These are phyloP conservation scores for Thunnus maccoyii DNA, from an alignment of 2,113 vertebrate genomes.

Conservation along the genomic window DNA sequence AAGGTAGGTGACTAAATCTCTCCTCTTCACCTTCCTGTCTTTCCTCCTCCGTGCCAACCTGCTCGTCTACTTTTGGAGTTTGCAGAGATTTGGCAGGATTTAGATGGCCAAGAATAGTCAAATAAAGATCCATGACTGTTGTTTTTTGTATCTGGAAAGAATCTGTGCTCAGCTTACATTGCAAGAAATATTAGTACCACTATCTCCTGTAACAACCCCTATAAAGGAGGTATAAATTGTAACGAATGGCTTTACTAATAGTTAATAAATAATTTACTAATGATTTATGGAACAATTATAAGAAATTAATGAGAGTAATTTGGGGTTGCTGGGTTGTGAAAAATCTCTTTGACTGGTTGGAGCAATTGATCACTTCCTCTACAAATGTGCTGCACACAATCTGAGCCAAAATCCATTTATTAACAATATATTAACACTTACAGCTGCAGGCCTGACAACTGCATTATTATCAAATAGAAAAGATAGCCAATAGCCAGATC, in stretches of 20 bases:
- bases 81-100: constrained; percentile 10
- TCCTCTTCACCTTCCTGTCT: constrained; percentile 16
- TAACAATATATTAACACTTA: not conserved
- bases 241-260: not conserved
- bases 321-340: not conserved
- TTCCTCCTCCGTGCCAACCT: constrained; percentile 31
- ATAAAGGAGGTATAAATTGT: not conserved
- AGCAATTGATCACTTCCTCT: no score
- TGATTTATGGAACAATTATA: not conserved
- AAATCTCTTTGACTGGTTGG: no score
- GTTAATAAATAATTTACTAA: not conserved
- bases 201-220: not conserved
- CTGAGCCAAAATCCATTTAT: no score
- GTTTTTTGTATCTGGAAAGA: not conserved
- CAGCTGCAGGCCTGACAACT: not conserved
- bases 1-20: constrained; percentile 83
- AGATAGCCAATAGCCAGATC: no score
- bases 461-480: not conserved
- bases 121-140: not conserved
- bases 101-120: constrained; percentile 16
- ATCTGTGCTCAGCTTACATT: not conserved
- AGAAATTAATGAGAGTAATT: not conserved
- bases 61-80: constrained; percentile 20
- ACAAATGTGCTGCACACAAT: no score
- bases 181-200: constrained; percentile 1